phyloP scores from a whole-genome alignment of 2,888 invertebrate species.

The Synanthedon myopaeformis region DNA sequence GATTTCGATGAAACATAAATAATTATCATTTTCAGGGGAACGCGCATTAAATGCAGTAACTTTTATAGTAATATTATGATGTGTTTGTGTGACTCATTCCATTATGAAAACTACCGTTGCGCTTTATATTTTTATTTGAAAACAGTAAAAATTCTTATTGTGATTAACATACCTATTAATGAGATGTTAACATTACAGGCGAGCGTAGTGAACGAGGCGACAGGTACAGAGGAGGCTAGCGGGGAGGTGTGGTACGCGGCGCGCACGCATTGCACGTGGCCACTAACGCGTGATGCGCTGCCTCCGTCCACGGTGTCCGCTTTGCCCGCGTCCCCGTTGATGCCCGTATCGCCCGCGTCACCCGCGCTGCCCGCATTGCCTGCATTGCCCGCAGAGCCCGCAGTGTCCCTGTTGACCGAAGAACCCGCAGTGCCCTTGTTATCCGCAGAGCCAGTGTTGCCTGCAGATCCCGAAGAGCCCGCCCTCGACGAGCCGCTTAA shows the following conservation, averaged over 20 bases:
- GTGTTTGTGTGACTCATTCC: too few relatives aligned
- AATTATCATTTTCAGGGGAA: too few relatives aligned
- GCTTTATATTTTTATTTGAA: too few relatives aligned
- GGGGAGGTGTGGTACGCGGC: conserved; percentile 20
- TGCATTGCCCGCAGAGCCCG: background rate
- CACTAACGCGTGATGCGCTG: conserved; percentile 21
- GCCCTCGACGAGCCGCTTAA: background rate
- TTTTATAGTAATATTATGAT: too few relatives aligned
- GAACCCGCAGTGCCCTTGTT: too few relatives aligned
- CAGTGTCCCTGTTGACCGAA: background rate
- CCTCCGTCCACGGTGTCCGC: background rate
- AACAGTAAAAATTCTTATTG: too few relatives aligned
- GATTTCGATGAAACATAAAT: too few relatives aligned
- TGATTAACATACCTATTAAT: too few relatives aligned
- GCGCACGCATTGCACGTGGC: conserved; percentile 64
- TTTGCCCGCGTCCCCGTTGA: background rate
- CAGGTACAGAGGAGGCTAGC: background rate
- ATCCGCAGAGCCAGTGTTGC: too few relatives aligned
- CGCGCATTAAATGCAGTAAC: too few relatives aligned
- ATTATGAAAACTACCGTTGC: too few relatives aligned
- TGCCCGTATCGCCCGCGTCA: background rate
- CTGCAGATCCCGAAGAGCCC: too few relatives aligned
- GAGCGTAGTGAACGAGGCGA: background rate
- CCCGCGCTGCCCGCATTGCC: background rate
- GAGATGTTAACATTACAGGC: background rate